Conservation (phyloP, 1,140 invertebrate species). For the Prorops nasuta region DNA sequence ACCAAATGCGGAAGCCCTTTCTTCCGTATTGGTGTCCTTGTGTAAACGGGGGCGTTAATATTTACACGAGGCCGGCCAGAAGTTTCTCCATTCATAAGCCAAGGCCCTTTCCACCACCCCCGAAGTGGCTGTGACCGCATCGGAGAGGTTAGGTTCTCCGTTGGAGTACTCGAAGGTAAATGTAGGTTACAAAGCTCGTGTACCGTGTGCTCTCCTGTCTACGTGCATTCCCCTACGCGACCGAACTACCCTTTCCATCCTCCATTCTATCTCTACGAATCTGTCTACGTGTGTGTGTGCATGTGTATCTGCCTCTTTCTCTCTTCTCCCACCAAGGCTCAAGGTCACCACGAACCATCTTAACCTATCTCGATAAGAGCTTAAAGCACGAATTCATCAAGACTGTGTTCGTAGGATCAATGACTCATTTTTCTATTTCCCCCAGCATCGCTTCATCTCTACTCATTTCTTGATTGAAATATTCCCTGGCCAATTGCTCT, state of each 20-base stretch:
- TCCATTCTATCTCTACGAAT: too few relatives aligned
- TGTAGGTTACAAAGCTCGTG: slow-evolving; percentile 43
- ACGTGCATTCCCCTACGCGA: not conserved
- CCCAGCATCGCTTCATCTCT: too few relatives aligned
- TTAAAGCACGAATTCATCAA: too few relatives aligned
- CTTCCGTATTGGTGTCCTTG: slow-evolving; percentile 12
- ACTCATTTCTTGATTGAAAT: too few relatives aligned
- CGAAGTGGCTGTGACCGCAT: slow-evolving; percentile 27
- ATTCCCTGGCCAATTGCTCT: too few relatives aligned
- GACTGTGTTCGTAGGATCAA: too few relatives aligned
- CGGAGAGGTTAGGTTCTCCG: slow-evolving; percentile 30
- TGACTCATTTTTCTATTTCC: too few relatives aligned
- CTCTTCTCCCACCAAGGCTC: slow-evolving; percentile 15
- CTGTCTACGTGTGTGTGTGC: too few relatives aligned
- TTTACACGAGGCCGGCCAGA: slow-evolving; percentile 36
- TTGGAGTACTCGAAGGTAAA: slow-evolving; percentile 23
- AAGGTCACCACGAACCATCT: too few relatives aligned
- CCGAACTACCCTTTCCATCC: too few relatives aligned
- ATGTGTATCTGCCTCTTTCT: not conserved
- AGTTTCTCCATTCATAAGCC: slow-evolving; percentile 51
- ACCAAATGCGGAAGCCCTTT: slow-evolving; percentile 19
- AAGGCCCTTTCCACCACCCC: slow-evolving; percentile 26
- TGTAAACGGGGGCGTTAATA: slow-evolving; percentile 22
- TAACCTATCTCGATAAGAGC: too few relatives aligned
- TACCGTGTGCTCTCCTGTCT: slow-evolving; percentile 13